These are phyloP conservation scores for Tinea trinotella DNA, from an alignment of 2,888 invertebrate genomes.

Conservation along the genomic window DNA sequence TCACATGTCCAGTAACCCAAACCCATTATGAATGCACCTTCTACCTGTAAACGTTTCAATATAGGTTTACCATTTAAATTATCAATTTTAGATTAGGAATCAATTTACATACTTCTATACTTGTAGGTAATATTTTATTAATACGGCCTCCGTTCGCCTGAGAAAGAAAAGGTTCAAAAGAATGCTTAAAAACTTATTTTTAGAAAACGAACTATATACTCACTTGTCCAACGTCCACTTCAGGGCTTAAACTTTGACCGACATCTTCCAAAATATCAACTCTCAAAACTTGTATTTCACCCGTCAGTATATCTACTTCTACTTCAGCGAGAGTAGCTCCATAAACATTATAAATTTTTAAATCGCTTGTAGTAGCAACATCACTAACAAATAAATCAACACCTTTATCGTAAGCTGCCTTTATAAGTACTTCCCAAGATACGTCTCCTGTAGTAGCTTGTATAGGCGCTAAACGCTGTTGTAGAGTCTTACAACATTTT, in stretches of 20 bases:
- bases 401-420: constrained; percentile 46
- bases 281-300: constrained; percentile 74
- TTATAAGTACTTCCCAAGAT: constrained; percentile 65
- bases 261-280: constrained; percentile 79
- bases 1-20: constrained; percentile 74
- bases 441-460: constrained; percentile 52
- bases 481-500: constrained; percentile 55
- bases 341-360: constrained; percentile 50
- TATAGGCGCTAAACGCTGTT: constrained; percentile 54
- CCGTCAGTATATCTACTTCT: constrained; percentile 81
- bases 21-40: constrained; percentile 74
- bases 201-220: constrained; percentile 19
- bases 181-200: too few species aligned
- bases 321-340: constrained; percentile 76
- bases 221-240: constrained; percentile 78
- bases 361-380: constrained; percentile 31
- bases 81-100: too few species aligned
- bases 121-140: too few species aligned
- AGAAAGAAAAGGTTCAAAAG: too few species aligned
- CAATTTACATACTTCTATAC: too few species aligned
- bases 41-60: too few species aligned
- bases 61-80: too few species aligned
- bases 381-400: constrained; percentile 53
- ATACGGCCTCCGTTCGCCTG: too few species aligned
- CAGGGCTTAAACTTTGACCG: constrained; percentile 77